Base-by-base conservation (phyloP, 1,140 invertebrate genomes). In the Saccostrea echinata region DNA sequence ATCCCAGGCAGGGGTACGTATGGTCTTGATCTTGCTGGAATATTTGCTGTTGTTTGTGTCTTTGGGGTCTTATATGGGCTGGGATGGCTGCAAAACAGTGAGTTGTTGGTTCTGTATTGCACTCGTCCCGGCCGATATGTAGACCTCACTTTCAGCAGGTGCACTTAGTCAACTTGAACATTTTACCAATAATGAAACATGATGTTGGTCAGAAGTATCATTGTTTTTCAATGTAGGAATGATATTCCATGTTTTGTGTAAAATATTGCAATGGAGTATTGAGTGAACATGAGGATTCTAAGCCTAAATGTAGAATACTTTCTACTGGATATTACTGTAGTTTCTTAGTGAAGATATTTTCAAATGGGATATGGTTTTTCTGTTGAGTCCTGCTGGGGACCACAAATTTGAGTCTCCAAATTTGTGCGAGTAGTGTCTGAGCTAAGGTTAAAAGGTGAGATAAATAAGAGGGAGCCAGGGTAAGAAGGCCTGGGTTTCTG, bases 81-180 rank as follows among this genome's bases (percentile, higher is more conserved):
- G 68, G 68, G 27, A 30, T 33, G 68, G 68, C 27, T 76, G 68
- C 68, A 76, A 76, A 76, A 13, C 68, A 76, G 68, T 76, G 68
- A 76, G 11, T 24, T 27, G 55, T 76, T 24, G 27, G 24, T 76
- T 76, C 68, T 76, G 68, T 76, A 76, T 76, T 76, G 68, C 68
- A 76, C 68, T 76, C 68, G 68, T 76, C 68, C 68, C 68, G 68
- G 68, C 68, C 68, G 68, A 76, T 76, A 76, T 76, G 27, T 76
- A 33, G 68, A 76, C 68, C 68, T 76, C 27, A 13, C 68, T 27
- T 6, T 33, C 68, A 30, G 24, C 68, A 30, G 8, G 13, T 12
- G 16, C 24, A 1, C n/a, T 71, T 57, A 57, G 18, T 21, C 16
- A 61, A 61, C 18, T 18, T 16, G 18, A 18, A 61, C 43, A 61